These are phyloP conservation scores for Melanerpes aurifrons DNA, from an alignment of 2,113 vertebrate species.

Conservation along the genomic window DNA sequence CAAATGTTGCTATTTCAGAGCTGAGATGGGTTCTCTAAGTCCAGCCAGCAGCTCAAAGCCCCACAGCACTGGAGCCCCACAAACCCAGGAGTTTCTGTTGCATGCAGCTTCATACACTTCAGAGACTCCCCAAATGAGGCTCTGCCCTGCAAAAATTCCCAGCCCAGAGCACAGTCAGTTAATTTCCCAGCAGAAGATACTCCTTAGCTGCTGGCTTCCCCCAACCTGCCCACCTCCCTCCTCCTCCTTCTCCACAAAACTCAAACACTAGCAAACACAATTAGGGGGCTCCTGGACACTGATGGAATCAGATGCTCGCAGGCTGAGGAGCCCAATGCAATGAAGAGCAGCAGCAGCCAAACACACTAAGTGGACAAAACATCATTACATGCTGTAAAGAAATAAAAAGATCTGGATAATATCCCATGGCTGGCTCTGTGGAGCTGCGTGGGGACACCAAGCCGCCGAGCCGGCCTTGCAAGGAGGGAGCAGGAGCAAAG, in stretches of 20 bases:
- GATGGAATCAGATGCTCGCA: not conserved
- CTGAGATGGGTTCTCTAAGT: not conserved
- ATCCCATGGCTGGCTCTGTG: fast-evolving
- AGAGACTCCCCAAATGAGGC: not conserved
- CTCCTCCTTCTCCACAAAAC: not conserved
- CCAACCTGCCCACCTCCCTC: not conserved
- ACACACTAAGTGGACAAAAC: not conserved
- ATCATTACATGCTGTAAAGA: not conserved
- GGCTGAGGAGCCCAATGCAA: not conserved
- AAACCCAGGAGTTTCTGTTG: not conserved
- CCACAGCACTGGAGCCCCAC: not conserved
- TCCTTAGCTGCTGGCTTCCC: not conserved
- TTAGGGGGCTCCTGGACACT: not conserved
- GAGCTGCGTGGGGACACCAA: not conserved
- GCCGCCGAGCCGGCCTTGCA: not conserved
- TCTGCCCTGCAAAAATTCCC: not conserved
- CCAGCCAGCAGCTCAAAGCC: not conserved
- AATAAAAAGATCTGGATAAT: not conserved
- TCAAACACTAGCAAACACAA: not conserved
- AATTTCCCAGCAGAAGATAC: not conserved
- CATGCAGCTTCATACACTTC: not conserved
- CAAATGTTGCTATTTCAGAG: not conserved
- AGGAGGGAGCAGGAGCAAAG: not conserved
- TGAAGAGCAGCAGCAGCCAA: not conserved
- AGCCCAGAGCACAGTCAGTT: fast-evolving